Evolutionary conservation across 1,140 invertebrate genomes (phyloP).

Genomic region (Reticulitermes speratus): DNA sequence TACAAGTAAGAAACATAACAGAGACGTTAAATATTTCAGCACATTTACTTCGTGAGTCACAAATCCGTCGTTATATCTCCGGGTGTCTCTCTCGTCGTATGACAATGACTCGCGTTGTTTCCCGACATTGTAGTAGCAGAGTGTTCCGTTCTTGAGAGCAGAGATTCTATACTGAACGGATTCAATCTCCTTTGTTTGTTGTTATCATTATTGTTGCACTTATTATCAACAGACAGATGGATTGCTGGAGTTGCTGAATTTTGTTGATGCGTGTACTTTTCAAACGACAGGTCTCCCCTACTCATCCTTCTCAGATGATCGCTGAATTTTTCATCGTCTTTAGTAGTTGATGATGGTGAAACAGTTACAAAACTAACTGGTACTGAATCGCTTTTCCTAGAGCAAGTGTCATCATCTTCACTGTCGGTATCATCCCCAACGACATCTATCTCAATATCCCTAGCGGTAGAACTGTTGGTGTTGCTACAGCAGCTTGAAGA

Average conservation of each 20-base stretch:
- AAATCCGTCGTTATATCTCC: not conserved
- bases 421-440: constrained; percentile 56
- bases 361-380: not conserved
- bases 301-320: no score
- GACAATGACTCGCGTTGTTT: not conserved
- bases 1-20: no score
- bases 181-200: constrained; percentile 20
- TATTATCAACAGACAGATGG: not conserved
- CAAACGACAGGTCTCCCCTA: no score
- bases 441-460: constrained; percentile 67
- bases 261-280: no score
- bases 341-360: no score
- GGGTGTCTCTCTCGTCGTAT: not conserved
- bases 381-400: not conserved
- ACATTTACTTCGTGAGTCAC: no score
- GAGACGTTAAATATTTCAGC: no score
- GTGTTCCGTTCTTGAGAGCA: constrained; percentile 17
- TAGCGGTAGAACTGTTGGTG: not conserved
- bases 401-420: constrained; percentile 51
- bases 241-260: not conserved
- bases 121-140: not conserved
- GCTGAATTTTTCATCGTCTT: no score
- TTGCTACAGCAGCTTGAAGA: constrained; percentile 27
- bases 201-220: not conserved
- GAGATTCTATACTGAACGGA: constrained; percentile 31